These are phyloP conservation scores for Ptychobarbus kaznakovi DNA, from an alignment of 2,797 vertebrate genomes.

Conservation along the genomic window DNA sequence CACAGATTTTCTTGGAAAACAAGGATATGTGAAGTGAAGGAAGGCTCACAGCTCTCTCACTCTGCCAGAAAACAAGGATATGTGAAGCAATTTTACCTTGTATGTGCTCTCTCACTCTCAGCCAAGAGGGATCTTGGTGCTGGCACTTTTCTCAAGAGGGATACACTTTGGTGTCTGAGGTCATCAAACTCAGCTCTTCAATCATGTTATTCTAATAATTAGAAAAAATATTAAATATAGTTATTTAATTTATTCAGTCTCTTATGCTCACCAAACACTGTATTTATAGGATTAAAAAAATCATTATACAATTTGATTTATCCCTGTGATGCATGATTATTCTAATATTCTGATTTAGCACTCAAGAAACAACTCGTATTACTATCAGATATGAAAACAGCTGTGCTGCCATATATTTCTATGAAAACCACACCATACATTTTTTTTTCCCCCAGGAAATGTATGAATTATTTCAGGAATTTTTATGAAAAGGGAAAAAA, in stretches of 20 bases:
- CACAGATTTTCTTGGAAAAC: conserved; percentile 19
- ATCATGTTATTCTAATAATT: background rate
- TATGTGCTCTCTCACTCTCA: background rate
- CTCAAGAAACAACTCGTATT: background rate
- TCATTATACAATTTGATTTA: too few relatives aligned
- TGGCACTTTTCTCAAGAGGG: conserved; percentile 1
- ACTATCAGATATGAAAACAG: background rate
- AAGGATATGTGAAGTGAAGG: too few relatives aligned
- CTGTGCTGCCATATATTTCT: background rate
- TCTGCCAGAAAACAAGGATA: background rate
- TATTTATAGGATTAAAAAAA: background rate
- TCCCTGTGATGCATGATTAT: background rate
- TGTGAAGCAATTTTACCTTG: conserved; percentile 3
- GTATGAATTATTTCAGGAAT: background rate
- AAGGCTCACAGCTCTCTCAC: too few relatives aligned
- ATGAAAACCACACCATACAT: too few relatives aligned
- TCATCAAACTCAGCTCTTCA: background rate
- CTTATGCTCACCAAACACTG: background rate
- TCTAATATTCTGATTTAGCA: background rate
- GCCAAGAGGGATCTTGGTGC: too few relatives aligned
- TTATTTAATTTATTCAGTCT: background rate
- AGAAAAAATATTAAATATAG: background rate
- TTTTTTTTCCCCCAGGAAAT: too few relatives aligned
- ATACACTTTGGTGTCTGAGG: background rate
- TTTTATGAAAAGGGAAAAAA: background rate